phyloP scores from a whole-genome alignment of 92 coral and sea anemone genomes.

The Phymanthus crucifer region DNA sequence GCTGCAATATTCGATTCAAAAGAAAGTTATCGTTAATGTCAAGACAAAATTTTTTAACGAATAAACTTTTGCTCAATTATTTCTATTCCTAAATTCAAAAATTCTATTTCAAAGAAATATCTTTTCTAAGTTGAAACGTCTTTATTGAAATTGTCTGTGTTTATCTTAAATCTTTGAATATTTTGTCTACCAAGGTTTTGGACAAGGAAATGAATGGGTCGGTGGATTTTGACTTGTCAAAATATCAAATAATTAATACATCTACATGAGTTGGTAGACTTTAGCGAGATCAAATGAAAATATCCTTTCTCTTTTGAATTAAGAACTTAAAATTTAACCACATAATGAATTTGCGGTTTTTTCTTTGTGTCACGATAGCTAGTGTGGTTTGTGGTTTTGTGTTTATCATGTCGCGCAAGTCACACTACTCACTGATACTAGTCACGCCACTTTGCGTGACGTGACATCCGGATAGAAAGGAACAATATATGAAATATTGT shows the following conservation, averaged over 20 bases:
- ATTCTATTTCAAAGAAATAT: neutral
- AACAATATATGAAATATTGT: no score
- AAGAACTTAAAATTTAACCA: neutral
- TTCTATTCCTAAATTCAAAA: neutral
- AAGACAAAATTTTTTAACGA: neutral
- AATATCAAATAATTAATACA: neutral
- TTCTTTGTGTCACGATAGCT: neutral
- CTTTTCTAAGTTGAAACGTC: neutral
- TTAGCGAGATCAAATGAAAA: neutral
- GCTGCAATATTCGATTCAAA: neutral
- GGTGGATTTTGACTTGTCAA: no score
- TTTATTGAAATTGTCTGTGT: neutral
- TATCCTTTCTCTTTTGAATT: neutral
- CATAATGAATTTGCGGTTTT: neutral
- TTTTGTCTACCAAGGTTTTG: neutral
- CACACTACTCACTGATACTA: neutral
- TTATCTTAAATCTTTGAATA: neutral
- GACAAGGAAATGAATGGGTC: no score
- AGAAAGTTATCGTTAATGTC: neutral
- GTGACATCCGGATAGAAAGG: neutral
- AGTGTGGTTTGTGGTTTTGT: neutral
- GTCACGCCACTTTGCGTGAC: constrained; percentile 8
- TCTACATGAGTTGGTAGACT: neutral
- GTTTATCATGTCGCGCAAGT: neutral
- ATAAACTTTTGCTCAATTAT: no score